These are phyloP conservation scores for Furcula furcula DNA, from an alignment of 2,888 invertebrate species.

Conservation along the genomic window DNA sequence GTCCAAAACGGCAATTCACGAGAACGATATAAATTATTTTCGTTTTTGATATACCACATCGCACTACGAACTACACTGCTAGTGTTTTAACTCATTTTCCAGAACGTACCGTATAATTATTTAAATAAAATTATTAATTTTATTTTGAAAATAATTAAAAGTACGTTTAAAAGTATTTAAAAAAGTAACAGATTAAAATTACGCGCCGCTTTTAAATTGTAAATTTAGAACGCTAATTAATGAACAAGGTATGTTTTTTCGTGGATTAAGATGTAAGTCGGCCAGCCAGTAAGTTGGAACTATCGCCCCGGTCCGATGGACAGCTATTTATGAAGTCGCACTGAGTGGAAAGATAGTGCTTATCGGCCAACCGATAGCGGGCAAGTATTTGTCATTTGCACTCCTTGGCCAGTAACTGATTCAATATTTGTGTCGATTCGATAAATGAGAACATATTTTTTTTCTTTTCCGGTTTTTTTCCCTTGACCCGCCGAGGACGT, in stretches of 20 bases:
- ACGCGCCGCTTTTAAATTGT: conserved; percentile 12
- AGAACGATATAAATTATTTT: conserved; percentile 46
- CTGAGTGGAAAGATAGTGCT: conserved; percentile 53
- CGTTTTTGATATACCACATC: conserved; percentile 49
- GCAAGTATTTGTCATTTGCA: conserved; percentile 61
- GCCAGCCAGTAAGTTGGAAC: conserved; percentile 35
- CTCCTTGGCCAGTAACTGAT: conserved; percentile 43
- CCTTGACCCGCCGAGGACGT: conserved; percentile 27
- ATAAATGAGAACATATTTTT: conserved; percentile 22
- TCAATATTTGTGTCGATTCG: conserved; percentile 33
- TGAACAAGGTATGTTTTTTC: conserved; percentile 1
- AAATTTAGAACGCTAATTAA: conserved; percentile 14
- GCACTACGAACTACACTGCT: conserved; percentile 36
- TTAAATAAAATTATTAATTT: background rate
- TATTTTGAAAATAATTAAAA: too few species aligned
- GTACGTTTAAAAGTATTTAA: background rate
- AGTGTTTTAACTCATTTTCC: conserved; percentile 31
- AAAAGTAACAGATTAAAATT: background rate
- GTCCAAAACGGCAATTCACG: conserved; percentile 49
- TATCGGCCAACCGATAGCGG: conserved; percentile 69
- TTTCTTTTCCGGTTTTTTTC: conserved; percentile 23
- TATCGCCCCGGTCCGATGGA: conserved; percentile 42
- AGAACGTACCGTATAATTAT: too few species aligned
- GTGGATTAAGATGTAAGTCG: conserved; percentile 11
- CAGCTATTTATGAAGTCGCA: conserved; percentile 57